Evolutionary conservation across 2,797 vertebrate species (phyloP).

Genomic region (Sphenopsis melanotis): DNA sequence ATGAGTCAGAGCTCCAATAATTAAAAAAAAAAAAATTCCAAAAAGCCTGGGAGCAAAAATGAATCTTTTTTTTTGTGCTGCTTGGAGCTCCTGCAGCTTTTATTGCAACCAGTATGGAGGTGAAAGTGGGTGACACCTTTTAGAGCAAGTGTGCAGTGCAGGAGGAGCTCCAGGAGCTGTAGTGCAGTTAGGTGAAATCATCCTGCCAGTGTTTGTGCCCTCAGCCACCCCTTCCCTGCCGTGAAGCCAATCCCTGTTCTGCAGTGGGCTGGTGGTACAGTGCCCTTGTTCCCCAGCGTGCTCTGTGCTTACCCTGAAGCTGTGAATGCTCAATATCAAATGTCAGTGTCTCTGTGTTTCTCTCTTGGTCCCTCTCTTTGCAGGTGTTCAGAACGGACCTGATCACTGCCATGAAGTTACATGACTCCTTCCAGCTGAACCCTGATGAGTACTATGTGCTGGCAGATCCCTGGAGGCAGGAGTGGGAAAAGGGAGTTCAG

Average conservation of each 20-base stretch:
- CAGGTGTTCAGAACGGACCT: constrained; percentile 98
- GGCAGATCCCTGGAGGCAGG: constrained; percentile 94
- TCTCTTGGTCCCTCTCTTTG: constrained; percentile 59
- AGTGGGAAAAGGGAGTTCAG: constrained; percentile 98
- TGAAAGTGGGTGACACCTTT: neutral
- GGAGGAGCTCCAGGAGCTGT: neutral
- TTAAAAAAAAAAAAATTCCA: neutral
- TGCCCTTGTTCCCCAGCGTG: constrained; percentile 42
- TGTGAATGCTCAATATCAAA: constrained; percentile 49
- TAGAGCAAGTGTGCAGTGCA: neutral
- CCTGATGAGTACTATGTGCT: constrained; percentile 92
- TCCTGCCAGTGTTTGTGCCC: neutral
- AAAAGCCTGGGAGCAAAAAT: neutral
- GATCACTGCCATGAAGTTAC: constrained; percentile 98
- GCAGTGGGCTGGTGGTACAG: constrained; percentile 20
- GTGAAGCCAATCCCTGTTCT: neutral
- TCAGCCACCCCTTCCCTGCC: neutral
- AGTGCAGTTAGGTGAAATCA: neutral
- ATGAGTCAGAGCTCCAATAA: neutral
- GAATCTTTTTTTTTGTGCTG: neutral
- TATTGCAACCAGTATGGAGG: neutral
- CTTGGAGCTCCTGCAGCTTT: neutral
- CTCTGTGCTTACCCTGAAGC: constrained; percentile 63
- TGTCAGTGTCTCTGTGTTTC: constrained; percentile 61
- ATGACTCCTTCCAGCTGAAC: constrained; percentile 93